Conservation (phyloP, 2,888 invertebrate species). For the Volucella zonaria region DNA sequence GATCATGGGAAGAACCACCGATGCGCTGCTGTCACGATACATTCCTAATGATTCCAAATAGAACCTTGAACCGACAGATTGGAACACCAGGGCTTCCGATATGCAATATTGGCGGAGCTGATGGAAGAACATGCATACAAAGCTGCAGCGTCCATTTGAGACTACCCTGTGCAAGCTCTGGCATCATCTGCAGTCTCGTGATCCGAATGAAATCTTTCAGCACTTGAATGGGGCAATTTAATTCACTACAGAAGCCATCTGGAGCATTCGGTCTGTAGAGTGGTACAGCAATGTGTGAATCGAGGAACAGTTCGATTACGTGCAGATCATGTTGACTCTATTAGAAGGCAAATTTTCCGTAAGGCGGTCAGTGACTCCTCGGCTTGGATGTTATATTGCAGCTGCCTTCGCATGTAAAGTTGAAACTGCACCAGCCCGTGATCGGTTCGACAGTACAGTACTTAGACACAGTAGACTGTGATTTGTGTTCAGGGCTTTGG, state of each 20-base stretch:
- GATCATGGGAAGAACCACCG: constrained; percentile 93
- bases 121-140: constrained; percentile 95
- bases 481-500: constrained; percentile 88
- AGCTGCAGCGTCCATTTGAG: constrained; percentile 96
- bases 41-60: constrained; percentile 92
- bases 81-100: constrained; percentile 94
- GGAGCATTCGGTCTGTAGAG: constrained; percentile 96
- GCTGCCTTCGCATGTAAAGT: constrained; percentile 93
- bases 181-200: constrained; percentile 85
- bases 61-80: constrained; percentile 92
- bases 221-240: constrained; percentile 93
- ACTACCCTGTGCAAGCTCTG: too few relatives aligned
- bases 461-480: constrained; percentile 79
- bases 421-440: constrained; percentile 95
- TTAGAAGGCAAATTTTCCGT: constrained; percentile 88
- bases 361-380: constrained; percentile 88
- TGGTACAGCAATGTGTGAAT: constrained; percentile 92
- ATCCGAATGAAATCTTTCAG: constrained; percentile 94
- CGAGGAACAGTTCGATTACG: constrained; percentile 96
- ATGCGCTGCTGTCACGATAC: constrained; percentile 88
- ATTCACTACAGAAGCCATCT: constrained; percentile 92
- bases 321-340: constrained; percentile 94
- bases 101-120: constrained; percentile 92
- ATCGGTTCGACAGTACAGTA: too few relatives aligned
- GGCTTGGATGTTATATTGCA: constrained; percentile 92